Base-by-base conservation (phyloP, 2,888 invertebrate genomes). In the Acheta domesticus region DNA sequence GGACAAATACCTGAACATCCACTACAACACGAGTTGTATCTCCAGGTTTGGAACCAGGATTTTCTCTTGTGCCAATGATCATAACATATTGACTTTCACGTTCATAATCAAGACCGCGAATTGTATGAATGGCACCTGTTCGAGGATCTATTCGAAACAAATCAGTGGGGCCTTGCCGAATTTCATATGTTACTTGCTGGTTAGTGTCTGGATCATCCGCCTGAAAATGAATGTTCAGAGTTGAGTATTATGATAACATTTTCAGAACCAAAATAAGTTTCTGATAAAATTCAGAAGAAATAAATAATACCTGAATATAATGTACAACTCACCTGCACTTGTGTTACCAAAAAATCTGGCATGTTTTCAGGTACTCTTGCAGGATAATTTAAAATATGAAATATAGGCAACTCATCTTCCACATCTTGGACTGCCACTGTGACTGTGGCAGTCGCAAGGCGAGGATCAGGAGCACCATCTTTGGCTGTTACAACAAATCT, bases 401-500 rank as follows among this genome's bases (percentile, higher is more conserved):
- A 97, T 77, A 93, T 89, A 0, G 96, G 96, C 74, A 92, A 89
- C 86, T 96, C 96, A 85, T 97, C 97, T 79, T 93, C 92, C 0
- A 93, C 88, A 85, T 97, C 96, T 78, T 91, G 88, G 0, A 96
- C 95, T 83, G 89, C 88, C 0, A 97, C 92, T 0, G 94, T 93
- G 14, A 96, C 95, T 0, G 95, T 94, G 0, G 96, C 95, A 0
- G 96, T 96, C 2, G 96, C 95, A 73, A 96, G 88, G 19, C 96
- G 90, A 5, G 94, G 92, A 88, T 96, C 95, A 0, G 93, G 91
- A 0, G 95, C 96, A 23, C 95, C 94, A 85, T 97, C 97, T 85
- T 92, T 93, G 1, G 96, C 96, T 0, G 96, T 96, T 12, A 96
- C 95, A 75, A 96, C 95, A 86, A 96, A 94, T 82, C 91, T 91